These are phyloP conservation scores for Acronicta psi DNA, from an alignment of 2,888 invertebrate genomes.

Conservation along the genomic window DNA sequence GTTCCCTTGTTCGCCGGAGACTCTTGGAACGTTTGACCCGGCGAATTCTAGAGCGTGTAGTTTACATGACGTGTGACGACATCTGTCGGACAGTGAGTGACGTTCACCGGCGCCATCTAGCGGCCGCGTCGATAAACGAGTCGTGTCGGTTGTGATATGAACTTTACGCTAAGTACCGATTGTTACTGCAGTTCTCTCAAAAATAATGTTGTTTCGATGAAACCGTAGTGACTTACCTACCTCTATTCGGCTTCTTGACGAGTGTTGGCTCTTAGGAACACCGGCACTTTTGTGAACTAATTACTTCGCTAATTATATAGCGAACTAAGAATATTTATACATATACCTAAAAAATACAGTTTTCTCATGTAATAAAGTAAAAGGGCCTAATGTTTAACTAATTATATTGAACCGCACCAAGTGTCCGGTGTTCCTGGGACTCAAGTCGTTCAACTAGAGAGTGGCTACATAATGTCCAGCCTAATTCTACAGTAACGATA, in stretches of 20 bases:
- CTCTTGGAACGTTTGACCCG: constrained; percentile 29
- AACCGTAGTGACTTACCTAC: constrained; percentile 57
- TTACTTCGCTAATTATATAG: constrained; percentile 40
- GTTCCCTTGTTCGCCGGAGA: constrained; percentile 50
- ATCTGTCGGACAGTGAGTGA: constrained; percentile 58
- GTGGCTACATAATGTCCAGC: constrained; percentile 40
- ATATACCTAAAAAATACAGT: constrained; percentile 38
- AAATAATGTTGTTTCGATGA: constrained; percentile 45
- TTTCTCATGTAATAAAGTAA: constrained; percentile 48
- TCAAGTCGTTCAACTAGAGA: constrained; percentile 38
- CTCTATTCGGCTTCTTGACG: constrained; percentile 63
- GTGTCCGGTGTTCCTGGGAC: constrained; percentile 72
- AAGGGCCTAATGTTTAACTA: constrained; percentile 63
- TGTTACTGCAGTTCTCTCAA: constrained; percentile 61
- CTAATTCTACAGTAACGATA: constrained; percentile 42
- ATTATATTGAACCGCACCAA: constrained; percentile 62
- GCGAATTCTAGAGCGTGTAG: constrained; percentile 55
- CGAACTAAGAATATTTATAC: constrained; percentile 51
- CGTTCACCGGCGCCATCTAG: constrained; percentile 68
- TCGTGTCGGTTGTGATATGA: constrained; percentile 81
- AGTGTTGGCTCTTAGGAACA: constrained; percentile 65
- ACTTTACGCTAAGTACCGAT: constrained; percentile 61
- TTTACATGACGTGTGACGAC: constrained; percentile 55
- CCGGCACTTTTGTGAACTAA: constrained; percentile 72
- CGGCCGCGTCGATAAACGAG: constrained; percentile 64